Evolutionary conservation across 2,113 vertebrate genomes (phyloP).

Genomic region (Eulemur macaco): DNA sequence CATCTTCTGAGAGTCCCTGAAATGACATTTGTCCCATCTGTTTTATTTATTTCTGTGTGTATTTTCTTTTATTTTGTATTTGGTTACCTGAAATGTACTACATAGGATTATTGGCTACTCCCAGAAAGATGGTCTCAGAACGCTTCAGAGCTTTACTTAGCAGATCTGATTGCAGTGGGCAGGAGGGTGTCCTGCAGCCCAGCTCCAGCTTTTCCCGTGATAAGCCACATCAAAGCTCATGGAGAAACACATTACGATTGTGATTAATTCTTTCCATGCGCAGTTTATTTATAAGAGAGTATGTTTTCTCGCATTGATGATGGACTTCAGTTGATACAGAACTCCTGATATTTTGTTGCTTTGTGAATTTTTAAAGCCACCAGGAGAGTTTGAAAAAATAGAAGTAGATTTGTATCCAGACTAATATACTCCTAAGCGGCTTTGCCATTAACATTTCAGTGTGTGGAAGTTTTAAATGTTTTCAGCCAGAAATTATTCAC

Average conservation of each 20-base stretch:
- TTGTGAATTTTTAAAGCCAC: not conserved
- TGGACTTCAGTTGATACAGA: not conserved
- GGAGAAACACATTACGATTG: not conserved
- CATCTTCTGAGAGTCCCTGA: conserved; percentile 57
- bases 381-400: not conserved
- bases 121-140: not conserved
- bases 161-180: not conserved
- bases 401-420: not conserved
- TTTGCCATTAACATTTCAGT: conserved; percentile 42
- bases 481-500: conserved; percentile 42
- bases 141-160: not conserved
- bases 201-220: not conserved
- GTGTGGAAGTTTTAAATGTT: conserved; percentile 34
- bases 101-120: not conserved
- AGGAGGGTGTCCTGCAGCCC: not conserved
- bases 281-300: not conserved
- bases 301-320: not conserved
- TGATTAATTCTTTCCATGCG: not conserved
- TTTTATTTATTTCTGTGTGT: not conserved
- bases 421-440: not conserved
- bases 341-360: not conserved
- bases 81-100: not conserved
- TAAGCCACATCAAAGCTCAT: not conserved
- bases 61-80: not conserved
- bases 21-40: conserved; percentile 22